Percentiles rank a stretch among this genome's conserved stretches.
Evolutionary conservation across 2,797 vertebrate genomes (phyloP).

Genomic region (Bradypodion pumilum): DNA sequence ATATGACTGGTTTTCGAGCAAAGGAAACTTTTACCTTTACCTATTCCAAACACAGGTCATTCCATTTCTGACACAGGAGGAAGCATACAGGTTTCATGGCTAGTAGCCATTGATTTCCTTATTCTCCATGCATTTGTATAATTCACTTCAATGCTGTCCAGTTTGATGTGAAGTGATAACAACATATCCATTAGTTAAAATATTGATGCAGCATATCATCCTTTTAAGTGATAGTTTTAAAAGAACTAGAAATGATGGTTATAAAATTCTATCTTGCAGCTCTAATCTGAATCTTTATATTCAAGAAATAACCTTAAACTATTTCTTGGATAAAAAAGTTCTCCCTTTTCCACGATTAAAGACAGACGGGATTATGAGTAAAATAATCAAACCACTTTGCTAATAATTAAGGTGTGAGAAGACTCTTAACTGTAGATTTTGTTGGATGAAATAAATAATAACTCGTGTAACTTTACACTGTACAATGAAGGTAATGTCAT

Average conservation of each 20-base stretch:
- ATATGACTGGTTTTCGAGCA: too few relatives aligned
- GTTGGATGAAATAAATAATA: too few relatives aligned
- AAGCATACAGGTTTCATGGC: neutral
- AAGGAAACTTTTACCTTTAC: too few relatives aligned
- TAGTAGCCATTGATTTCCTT: neutral
- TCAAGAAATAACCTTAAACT: neutral
- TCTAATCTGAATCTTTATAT: neutral
- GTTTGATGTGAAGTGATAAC: neutral
- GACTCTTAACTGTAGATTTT: too few relatives aligned
- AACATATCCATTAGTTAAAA: neutral
- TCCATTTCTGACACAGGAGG: neutral
- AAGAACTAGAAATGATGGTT: too few relatives aligned
- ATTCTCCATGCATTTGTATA: neutral
- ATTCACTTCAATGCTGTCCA: neutral
- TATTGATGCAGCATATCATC: neutral
- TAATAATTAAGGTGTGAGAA: too few relatives aligned
- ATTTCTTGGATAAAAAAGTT: too few relatives aligned
- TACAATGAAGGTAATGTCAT: too few relatives aligned
- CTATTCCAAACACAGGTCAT: neutral
- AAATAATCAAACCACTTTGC: too few relatives aligned
- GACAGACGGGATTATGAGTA: too few relatives aligned
- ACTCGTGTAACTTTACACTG: too few relatives aligned
- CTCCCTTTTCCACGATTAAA: neutral
- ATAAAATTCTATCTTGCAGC: neutral
- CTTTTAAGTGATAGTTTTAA: neutral